Evolutionary conservation across 2,113 vertebrate species (phyloP).

Genomic region (Takifugu bimaculatus): DNA sequence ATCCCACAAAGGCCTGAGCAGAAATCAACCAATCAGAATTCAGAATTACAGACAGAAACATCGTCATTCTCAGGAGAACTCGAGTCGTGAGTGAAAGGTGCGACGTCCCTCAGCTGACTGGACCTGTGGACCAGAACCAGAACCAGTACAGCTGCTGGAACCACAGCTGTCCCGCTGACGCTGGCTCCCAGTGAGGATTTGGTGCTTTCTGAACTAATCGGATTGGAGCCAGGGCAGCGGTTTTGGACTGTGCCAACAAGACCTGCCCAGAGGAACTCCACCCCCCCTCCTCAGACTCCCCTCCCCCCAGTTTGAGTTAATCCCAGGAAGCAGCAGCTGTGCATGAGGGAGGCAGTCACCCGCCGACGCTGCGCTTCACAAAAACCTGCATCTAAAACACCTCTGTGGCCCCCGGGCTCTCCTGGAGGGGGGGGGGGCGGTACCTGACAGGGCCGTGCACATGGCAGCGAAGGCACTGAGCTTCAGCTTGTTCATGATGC

Average conservation of each 20-base stretch:
- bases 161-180: not conserved
- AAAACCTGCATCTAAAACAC: not conserved
- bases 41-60: too few relatives aligned
- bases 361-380: too few relatives aligned
- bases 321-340: constrained; percentile 50
- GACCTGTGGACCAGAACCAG: too few relatives aligned
- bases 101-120: too few relatives aligned
- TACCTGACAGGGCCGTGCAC: constrained; percentile 86
- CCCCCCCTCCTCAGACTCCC: constrained; percentile 5
- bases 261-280: constrained; percentile 51
- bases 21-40: too few relatives aligned
- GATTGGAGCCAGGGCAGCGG: constrained; percentile 62
- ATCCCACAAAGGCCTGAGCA: constrained; percentile 89
- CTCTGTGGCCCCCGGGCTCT: too few relatives aligned
- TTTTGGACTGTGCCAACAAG: constrained; percentile 57
- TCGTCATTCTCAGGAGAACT: too few relatives aligned
- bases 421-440: not conserved
- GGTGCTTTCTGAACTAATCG: constrained; percentile 69
- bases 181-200: constrained; percentile 57
- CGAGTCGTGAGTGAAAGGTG: too few relatives aligned
- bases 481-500: constrained; percentile 80
- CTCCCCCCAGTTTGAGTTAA: constrained; percentile 48
- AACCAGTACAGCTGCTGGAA: too few relatives aligned
- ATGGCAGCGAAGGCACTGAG: constrained; percentile 86
- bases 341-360: not conserved